Evolutionary conservation across 2,113 vertebrate genomes (phyloP).

Genomic region (Fregetta grallaria): DNA sequence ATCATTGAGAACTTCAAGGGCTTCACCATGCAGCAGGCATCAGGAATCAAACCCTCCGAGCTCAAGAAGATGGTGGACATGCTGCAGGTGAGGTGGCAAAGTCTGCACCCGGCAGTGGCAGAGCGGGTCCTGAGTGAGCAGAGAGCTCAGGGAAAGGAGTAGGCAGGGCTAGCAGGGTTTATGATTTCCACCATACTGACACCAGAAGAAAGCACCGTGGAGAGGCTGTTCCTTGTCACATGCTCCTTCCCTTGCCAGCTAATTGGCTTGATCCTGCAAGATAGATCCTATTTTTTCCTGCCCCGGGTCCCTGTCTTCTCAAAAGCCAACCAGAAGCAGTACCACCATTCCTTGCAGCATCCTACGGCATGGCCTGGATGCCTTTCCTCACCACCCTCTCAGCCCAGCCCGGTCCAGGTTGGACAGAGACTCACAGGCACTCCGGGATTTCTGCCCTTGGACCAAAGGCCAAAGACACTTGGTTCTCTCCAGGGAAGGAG

Average conservation of each 20-base stretch:
- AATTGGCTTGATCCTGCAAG: not conserved
- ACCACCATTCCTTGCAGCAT: not conserved
- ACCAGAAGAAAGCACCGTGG: rapidly evolving
- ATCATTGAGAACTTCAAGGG: slow-evolving; percentile 97
- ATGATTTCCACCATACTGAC: not conserved
- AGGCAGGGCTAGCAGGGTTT: not conserved
- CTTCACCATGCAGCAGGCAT: slow-evolving; percentile 97
- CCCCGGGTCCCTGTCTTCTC: not conserved
- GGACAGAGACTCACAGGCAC: not conserved
- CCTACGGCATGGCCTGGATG: not conserved
- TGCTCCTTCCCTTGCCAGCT: not conserved
- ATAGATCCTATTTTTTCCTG: not conserved
- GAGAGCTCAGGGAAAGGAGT: not conserved
- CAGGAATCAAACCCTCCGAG: slow-evolving; percentile 89
- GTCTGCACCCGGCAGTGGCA: not conserved
- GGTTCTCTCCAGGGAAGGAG: not conserved
- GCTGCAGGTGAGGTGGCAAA: slow-evolving; percentile 85
- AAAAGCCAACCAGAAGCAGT: not conserved
- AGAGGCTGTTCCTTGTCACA: not conserved
- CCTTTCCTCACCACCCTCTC: not conserved
- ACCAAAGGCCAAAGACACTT: not conserved
- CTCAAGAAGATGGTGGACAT: slow-evolving; percentile 99
- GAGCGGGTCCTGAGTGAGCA: not conserved
- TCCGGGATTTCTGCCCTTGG: not conserved
- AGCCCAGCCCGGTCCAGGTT: not conserved